phyloP scores from a whole-genome alignment of 1,140 invertebrate species.

The Orussus abietinus region DNA sequence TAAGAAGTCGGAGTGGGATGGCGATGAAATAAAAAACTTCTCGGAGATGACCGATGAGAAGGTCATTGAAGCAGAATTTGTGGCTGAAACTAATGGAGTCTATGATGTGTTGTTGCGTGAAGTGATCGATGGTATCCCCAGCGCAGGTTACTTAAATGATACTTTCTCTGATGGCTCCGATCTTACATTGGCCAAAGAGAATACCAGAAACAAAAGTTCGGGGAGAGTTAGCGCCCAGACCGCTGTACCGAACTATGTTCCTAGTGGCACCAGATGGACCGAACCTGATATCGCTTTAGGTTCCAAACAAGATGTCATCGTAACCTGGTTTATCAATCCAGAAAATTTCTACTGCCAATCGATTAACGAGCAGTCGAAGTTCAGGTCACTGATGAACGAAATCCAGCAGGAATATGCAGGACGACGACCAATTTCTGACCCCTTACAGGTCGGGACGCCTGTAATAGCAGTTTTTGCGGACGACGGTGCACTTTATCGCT shows the following conservation, averaged over 20 bases:
- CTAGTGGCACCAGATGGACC: conserved; percentile 41
- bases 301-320: conserved; percentile 42
- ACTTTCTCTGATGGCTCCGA: conserved; percentile 29
- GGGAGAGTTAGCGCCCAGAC: conserved; percentile 2
- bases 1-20: conserved; percentile 22
- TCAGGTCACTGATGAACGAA: conserved; percentile 64
- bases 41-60: conserved; percentile 18
- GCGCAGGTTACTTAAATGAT: conserved; percentile 36
- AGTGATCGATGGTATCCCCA: conserved; percentile 12
- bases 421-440: conserved; percentile 40
- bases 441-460: conserved; percentile 54
- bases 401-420: conserved; percentile 63
- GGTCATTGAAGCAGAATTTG: conserved; percentile 39
- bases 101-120: conserved; percentile 38
- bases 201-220: conserved; percentile 9
- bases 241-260: conserved; percentile 37
- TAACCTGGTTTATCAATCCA: conserved; percentile 66
- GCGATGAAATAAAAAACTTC: conserved; percentile 26
- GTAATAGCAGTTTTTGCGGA: conserved; percentile 65
- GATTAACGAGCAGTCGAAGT: conserved; percentile 46
- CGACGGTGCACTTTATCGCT: conserved; percentile 67
- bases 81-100: conserved; percentile 29
- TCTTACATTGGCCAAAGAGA: conserved; percentile 27
- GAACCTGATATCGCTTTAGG: conserved; percentile 32
- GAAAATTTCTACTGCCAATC: conserved; percentile 66